Base-by-base conservation (phyloP, 1,140 invertebrate genomes). In the Steinernema feltiae region DNA sequence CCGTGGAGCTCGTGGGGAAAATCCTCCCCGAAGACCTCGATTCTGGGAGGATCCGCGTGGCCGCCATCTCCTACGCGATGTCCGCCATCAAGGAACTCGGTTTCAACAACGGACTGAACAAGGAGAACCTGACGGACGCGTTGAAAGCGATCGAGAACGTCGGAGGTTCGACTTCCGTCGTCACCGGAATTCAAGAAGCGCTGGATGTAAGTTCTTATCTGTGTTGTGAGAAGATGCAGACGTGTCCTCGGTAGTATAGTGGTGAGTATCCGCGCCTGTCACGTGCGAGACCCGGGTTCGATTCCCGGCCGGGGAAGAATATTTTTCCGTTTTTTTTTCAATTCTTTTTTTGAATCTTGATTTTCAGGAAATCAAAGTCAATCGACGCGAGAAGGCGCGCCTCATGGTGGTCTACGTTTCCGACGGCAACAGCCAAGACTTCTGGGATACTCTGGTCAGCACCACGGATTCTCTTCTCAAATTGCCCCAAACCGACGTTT, bases 401-500 rank as follows among this genome's bases (percentile, higher is more conserved):
- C 74, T 79, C 0, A 69, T 80, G 32, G 74, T 75, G 27, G n/a
- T 79, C 2, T 35, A 79, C 35, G 27, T 79, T 21, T 79, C 78
- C 0, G 78, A 79, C 46, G 78, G 78, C 2, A 48, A 80, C 30
- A 70, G 48, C 30, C 78, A 72, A 70, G 78, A 79, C 48, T 53
- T 53, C n/a, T 79, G 78, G 78, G 69, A 69, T 0, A 17, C 30
- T 27, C 35, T 79, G 1, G 31, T 76, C 7, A 69, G 46, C 48
- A 48, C 77, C 2, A 48, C 63, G 18, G 74, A 24, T n/a, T 30
- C 30, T 0, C 30, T 63, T 3, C 53, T 76, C n/a, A 30, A 30
- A 32, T 30, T 41, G 35, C 73, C 31, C 31, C 32, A 70, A 18
- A 46, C 72, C 3, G 75, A 75, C 21, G 73, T 76, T 32, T 76